Evolutionary conservation across 1,140 invertebrate species (phyloP).

Genomic region (Caenorhabditis tropicalis): DNA sequence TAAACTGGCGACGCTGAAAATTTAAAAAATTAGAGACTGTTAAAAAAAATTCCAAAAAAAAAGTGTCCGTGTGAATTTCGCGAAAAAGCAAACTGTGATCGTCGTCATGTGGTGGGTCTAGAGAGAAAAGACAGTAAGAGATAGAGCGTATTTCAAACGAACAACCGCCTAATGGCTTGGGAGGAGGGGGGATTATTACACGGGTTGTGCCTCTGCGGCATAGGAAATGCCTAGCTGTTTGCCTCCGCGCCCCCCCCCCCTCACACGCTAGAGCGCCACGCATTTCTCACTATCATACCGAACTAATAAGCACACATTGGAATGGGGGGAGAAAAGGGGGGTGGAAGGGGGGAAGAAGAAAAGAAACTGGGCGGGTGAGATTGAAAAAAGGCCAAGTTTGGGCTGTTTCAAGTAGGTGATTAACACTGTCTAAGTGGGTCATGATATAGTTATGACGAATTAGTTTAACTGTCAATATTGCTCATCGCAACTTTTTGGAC

Average conservation of each 20-base stretch:
- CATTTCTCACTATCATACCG: slow-evolving; percentile 43
- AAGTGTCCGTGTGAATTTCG: neutral
- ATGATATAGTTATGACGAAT: slow-evolving; percentile 30
- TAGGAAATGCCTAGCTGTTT: neutral
- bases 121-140: too few relatives aligned
- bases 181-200: slow-evolving; percentile 27
- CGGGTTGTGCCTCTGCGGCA: slow-evolving; percentile 16
- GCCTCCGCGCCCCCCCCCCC: neutral
- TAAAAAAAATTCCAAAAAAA: neutral
- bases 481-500: too few relatives aligned
- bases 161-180: slow-evolving; percentile 38
- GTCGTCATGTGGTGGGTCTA: too few relatives aligned
- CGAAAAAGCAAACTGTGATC: slow-evolving; percentile 18
- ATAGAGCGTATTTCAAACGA: slow-evolving; percentile 35
- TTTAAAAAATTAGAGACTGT: neutral
- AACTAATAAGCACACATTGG: slow-evolving; percentile 42
- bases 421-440: neutral
- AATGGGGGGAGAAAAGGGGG: neutral
- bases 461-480: too few relatives aligned
- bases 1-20: slow-evolving; percentile 26
- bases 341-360: neutral
- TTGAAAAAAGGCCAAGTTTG: slow-evolving; percentile 11
- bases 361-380: neutral
- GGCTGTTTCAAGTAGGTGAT: neutral
- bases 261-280: slow-evolving; percentile 23